A percentile compares a stretch with the other conserved stretches of the same genome.
These are phyloP conservation scores for Mesochorus sp. DNA, from an alignment of 2,888 invertebrate genomes.

Conservation along the genomic window DNA sequence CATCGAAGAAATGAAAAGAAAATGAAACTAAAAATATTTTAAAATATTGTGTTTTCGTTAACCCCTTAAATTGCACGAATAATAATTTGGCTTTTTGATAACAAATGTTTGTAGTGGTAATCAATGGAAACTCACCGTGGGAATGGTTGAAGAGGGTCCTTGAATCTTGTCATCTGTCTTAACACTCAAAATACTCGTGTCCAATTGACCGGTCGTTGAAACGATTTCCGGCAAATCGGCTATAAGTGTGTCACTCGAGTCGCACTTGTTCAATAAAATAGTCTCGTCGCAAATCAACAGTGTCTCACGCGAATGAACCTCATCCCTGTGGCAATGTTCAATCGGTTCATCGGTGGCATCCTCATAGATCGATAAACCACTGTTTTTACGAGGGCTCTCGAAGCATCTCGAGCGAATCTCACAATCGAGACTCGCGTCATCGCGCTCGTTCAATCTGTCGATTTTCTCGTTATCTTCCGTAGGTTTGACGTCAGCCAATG, in stretches of 20 bases:
- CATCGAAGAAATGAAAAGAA: too few species aligned
- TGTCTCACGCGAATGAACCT: slow-evolving; percentile 65
- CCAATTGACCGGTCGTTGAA: slow-evolving; percentile 15
- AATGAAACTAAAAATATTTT: too few species aligned
- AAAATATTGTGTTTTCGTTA: background rate
- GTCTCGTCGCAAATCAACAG: slow-evolving; percentile 63
- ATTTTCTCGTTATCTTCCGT: background rate
- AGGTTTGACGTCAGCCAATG: slow-evolving; percentile 45
- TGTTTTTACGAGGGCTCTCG: slow-evolving; percentile 56
- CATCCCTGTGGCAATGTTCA: slow-evolving; percentile 31
- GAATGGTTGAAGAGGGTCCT: slow-evolving; percentile 32
- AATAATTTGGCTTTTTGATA: too few species aligned
- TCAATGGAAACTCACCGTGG: slow-evolving; percentile 66
- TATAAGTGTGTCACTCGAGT: slow-evolving; percentile 77
- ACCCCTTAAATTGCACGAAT: too few species aligned
- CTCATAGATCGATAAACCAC: slow-evolving; percentile 71
- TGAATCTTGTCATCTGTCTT: slow-evolving; percentile 40
- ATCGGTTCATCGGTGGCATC: slow-evolving; percentile 67
- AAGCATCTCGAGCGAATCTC: slow-evolving; percentile 14
- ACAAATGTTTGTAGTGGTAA: background rate
- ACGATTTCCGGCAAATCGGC: slow-evolving; percentile 71
- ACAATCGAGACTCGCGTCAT: slow-evolving; percentile 36
- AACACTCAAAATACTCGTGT: slow-evolving; percentile 37
- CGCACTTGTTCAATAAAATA: slow-evolving; percentile 75
- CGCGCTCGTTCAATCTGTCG: slow-evolving; percentile 47